Evolutionary conservation across 2,113 vertebrate species (phyloP).

Genomic region (Alethe castanea): DNA sequence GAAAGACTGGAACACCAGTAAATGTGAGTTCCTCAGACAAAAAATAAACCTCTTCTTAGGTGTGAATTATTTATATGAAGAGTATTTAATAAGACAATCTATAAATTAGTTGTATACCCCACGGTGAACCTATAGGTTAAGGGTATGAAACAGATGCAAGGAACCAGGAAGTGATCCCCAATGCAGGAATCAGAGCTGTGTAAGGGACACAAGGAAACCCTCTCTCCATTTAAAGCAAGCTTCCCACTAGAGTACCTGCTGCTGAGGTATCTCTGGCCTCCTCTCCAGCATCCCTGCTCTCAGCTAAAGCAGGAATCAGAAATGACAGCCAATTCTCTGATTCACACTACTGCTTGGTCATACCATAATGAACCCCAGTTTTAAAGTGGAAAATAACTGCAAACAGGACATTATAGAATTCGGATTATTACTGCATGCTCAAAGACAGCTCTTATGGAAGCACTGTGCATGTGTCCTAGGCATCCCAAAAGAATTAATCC

Average conservation of each 20-base stretch:
- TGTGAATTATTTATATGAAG: background rate
- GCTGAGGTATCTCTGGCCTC: background rate
- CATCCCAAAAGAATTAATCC: background rate
- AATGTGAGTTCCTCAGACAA: background rate
- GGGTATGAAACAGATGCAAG: background rate
- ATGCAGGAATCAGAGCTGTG: background rate
- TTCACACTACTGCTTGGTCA: background rate
- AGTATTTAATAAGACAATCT: background rate
- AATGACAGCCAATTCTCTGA: background rate
- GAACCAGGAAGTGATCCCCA: background rate
- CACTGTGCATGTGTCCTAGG: rapidly evolving
- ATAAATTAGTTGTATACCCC: background rate
- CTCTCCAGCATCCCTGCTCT: background rate
- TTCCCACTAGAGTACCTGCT: background rate
- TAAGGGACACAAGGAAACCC: background rate
- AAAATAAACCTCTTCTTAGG: background rate
- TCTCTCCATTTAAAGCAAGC: background rate
- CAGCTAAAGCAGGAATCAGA: background rate
- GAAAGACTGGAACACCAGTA: background rate
- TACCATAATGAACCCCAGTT: background rate
- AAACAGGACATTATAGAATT: background rate
- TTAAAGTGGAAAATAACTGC: background rate
- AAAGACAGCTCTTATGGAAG: rapidly evolving
- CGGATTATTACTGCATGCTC: background rate
- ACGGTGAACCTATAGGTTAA: background rate